These are phyloP conservation scores for Galagoides demidoff DNA, from an alignment of 2,797 vertebrate genomes.

Conservation along the genomic window DNA sequence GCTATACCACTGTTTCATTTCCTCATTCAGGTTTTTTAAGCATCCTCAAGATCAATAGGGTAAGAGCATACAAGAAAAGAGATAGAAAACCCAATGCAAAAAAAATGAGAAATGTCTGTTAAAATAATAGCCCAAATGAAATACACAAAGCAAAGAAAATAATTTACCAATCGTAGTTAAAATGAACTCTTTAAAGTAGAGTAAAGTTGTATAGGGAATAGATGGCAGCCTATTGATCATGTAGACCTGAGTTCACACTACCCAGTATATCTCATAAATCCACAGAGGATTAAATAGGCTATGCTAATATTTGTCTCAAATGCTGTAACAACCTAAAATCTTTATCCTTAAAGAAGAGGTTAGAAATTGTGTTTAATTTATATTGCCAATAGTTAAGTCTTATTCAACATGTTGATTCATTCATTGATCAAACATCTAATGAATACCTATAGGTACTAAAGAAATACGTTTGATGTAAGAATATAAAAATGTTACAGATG, in stretches of 20 bases:
- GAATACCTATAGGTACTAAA: background rate
- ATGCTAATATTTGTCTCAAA: background rate
- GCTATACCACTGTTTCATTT: background rate
- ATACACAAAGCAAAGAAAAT: conserved; percentile 3
- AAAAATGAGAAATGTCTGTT: background rate
- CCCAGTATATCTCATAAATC: background rate
- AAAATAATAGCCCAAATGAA: conserved; percentile 49
- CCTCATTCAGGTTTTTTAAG: background rate
- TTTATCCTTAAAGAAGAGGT: background rate
- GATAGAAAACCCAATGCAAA: background rate
- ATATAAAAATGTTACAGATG: background rate
- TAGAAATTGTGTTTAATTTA: background rate
- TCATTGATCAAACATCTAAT: background rate
- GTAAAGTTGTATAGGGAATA: background rate
- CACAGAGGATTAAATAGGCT: background rate
- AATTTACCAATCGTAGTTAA: background rate
- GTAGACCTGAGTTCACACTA: background rate
- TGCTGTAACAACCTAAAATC: background rate
- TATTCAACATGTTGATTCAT: background rate
- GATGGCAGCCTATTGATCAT: background rate
- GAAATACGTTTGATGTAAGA: background rate
- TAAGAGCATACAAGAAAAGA: background rate
- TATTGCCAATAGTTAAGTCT: background rate
- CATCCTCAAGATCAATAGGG: background rate
- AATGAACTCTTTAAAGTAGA: background rate